A percentile compares a stretch with the other conserved stretches of the same genome.
phyloP scores from a whole-genome alignment of 2,888 invertebrate genomes.

The Epinotia nisella region DNA sequence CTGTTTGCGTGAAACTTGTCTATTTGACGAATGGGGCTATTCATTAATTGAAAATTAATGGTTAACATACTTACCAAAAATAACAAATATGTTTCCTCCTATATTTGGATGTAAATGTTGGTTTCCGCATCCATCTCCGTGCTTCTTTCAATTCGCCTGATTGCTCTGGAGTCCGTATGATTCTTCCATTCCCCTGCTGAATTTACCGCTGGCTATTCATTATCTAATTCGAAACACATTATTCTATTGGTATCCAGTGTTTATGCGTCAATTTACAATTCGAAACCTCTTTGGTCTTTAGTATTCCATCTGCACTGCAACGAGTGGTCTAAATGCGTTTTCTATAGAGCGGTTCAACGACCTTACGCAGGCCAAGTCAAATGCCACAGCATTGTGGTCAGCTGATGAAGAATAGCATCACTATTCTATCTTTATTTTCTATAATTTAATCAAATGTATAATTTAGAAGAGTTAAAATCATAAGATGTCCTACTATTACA shows the following conservation, averaged over 20 bases:
- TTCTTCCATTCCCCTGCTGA: background rate
- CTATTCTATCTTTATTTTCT: conserved; percentile 17
- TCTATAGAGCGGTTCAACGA: conserved; percentile 52
- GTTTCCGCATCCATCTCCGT: background rate
- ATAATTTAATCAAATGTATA: background rate
- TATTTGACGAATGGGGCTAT: background rate
- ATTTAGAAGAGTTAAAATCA: background rate
- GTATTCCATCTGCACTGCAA: conserved; percentile 50
- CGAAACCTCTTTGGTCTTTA: conserved; percentile 47
- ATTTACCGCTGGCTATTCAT: background rate
- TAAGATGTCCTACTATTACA: no score
- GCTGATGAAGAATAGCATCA: conserved; percentile 47
- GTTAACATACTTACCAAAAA: background rate
- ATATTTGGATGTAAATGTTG: background rate
- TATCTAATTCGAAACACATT: background rate
- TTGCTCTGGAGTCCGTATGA: background rate
- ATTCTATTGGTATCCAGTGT: background rate
- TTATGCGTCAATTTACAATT: background rate
- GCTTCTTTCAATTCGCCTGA: background rate
- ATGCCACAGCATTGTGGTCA: conserved; percentile 52
- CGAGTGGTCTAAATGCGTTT: conserved; percentile 48
- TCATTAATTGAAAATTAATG: background rate
- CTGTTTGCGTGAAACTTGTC: background rate
- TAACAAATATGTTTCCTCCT: background rate
- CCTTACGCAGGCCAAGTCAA: conserved; percentile 51